Evolutionary conservation across 2,113 vertebrate species (phyloP).

Genomic region (Neolamprologus longior): DNA sequence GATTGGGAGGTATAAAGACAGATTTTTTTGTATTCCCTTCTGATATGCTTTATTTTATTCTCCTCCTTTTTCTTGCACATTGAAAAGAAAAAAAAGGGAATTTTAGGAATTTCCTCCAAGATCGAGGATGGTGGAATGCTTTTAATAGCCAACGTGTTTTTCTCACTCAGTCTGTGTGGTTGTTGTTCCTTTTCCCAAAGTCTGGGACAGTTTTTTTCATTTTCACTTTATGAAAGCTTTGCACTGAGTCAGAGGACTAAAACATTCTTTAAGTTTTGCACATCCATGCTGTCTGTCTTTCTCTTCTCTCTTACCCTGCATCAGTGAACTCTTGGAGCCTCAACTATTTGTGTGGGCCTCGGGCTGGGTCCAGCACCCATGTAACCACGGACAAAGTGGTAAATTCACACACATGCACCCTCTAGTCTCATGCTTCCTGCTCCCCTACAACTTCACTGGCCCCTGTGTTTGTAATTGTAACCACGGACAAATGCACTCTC

Average conservation of each 20-base stretch:
- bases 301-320: neutral
- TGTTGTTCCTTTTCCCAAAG: constrained; percentile 71
- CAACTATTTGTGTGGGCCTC: constrained; percentile 48
- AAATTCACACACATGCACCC: constrained; percentile 41
- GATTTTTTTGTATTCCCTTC: constrained; percentile 47
- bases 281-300: neutral
- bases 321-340: neutral
- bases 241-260: constrained; percentile 39
- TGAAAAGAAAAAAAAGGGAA: constrained; percentile 64
- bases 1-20: constrained; percentile 67
- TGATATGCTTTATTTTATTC: neutral
- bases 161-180: neutral
- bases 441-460: constrained; percentile 8
- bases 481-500: constrained; percentile 3
- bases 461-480: constrained; percentile 42
- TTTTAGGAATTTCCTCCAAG: constrained; percentile 75
- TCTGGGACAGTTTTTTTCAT: constrained; percentile 56
- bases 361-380: neutral
- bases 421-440: constrained; percentile 41
- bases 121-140: constrained; percentile 67
- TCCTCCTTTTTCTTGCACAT: neutral
- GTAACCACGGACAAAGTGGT: constrained; percentile 24
- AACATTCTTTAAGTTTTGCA: neutral
- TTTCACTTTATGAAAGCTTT: neutral
- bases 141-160: constrained; percentile 66